A percentile compares a stretch with the other conserved stretches of the same genome.
phyloP scores from a whole-genome alignment of 2,797 vertebrate genomes.

The Clarias fuscus region DNA sequence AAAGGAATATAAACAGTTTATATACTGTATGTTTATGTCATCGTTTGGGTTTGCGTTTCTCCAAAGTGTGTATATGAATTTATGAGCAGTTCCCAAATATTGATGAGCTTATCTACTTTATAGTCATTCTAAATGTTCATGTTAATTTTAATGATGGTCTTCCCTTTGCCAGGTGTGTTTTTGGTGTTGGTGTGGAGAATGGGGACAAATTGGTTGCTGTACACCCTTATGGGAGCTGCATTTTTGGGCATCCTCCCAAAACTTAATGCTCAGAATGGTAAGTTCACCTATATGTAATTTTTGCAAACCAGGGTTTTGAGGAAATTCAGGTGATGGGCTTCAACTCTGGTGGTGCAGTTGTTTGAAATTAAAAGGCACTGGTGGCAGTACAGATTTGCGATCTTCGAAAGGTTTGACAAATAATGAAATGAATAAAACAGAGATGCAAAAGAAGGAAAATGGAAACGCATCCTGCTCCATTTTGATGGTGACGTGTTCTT shows the following conservation, averaged over 20 bases:
- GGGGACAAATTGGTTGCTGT: slow-evolving; percentile 75
- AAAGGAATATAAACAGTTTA: background rate
- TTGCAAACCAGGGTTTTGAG: background rate
- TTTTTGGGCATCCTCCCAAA: slow-evolving; percentile 68
- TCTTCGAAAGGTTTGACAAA: background rate
- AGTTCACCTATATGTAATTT: slow-evolving; percentile 50
- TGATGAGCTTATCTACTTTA: background rate
- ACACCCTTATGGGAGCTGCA: slow-evolving; percentile 76
- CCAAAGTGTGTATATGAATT: background rate
- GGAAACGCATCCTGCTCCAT: background rate
- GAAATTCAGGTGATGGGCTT: background rate
- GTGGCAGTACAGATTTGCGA: background rate
- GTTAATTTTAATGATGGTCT: background rate
- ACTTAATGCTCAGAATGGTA: slow-evolving; percentile 76
- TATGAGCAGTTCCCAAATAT: background rate
- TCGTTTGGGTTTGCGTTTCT: background rate
- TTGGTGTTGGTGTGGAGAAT: slow-evolving; percentile 72
- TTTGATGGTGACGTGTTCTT: background rate
- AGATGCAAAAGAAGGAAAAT: background rate
- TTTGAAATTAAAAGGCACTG: background rate
- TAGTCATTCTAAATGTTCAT: background rate
- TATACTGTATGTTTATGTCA: background rate
- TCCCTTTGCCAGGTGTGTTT: slow-evolving; percentile 29
- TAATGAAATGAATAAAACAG: background rate
- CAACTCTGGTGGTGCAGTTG: background rate